These are phyloP conservation scores for Catharus minimus DNA, from an alignment of 2,113 vertebrate species.

Conservation along the genomic window DNA sequence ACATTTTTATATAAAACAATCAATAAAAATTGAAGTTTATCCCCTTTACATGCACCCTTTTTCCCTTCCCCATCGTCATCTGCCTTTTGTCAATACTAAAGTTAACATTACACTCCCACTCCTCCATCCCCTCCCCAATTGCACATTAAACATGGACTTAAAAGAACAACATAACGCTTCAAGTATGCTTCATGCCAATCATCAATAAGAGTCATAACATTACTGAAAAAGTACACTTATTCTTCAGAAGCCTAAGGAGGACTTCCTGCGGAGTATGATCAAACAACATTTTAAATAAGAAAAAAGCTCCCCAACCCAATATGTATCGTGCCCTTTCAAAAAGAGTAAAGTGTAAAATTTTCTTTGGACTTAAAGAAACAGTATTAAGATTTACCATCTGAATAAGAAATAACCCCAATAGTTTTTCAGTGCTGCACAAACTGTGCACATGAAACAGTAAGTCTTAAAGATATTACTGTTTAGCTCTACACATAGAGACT, in stretches of 20 bases:
- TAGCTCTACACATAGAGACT: constrained; percentile 67
- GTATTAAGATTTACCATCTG: constrained; percentile 64
- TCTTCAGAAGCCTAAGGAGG: constrained; percentile 62
- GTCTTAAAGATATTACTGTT: constrained; percentile 53
- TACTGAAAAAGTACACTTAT: constrained; percentile 79
- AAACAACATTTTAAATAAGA: constrained; percentile 64
- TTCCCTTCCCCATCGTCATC: not conserved
- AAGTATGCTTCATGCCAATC: constrained; percentile 77
- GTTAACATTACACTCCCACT: constrained; percentile 37
- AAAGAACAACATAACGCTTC: constrained; percentile 72
- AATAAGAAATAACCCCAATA: constrained; percentile 71
- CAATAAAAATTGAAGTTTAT: constrained; percentile 69
- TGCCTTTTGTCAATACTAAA: constrained; percentile 54
- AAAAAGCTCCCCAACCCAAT: not conserved
- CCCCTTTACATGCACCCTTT: constrained; percentile 41
- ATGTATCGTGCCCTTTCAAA: not conserved
- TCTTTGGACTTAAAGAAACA: constrained; percentile 82
- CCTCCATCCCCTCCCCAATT: constrained; percentile 51
- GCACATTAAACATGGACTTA: constrained; percentile 73
- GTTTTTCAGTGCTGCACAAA: constrained; percentile 72
- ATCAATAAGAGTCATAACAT: constrained; percentile 74
- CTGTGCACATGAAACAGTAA: constrained; percentile 56
- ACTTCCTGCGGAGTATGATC: constrained; percentile 71
- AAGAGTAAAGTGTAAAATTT: constrained; percentile 66
- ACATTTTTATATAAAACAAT: constrained; percentile 72